phyloP scores from a whole-genome alignment of 2,113 vertebrate species.

The Cervus canadensis region DNA sequence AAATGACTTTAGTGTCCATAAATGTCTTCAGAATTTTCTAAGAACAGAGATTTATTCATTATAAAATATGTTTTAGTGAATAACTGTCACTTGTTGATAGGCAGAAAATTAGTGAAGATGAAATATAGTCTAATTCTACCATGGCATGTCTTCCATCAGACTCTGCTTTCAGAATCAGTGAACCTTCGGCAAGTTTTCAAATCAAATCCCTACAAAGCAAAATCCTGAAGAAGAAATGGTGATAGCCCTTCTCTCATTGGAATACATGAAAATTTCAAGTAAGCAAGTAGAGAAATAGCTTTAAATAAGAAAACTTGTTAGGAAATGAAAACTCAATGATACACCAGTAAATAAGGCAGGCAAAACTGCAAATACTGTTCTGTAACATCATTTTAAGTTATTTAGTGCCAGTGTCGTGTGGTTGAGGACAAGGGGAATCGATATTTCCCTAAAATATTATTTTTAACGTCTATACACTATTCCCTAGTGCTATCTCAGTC shows the following conservation, averaged over 20 bases:
- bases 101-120: not conserved
- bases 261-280: not conserved
- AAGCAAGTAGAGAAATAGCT: not conserved
- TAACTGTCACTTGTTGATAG: not conserved
- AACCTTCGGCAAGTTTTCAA: not conserved
- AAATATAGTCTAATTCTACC: not conserved
- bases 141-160: not conserved
- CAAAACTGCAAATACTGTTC: not conserved
- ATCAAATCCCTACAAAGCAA: not conserved
- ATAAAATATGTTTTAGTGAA: not conserved
- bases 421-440: not conserved
- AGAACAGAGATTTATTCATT: not conserved
- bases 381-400: not conserved
- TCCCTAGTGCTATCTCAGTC: not conserved
- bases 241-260: not conserved
- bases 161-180: not conserved
- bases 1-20: not conserved
- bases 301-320: not conserved
- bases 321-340: not conserved
- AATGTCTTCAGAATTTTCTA: not conserved
- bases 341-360: not conserved
- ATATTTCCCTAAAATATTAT: not conserved
- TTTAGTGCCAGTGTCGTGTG: not conserved
- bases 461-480: not conserved
- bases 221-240: not conserved